Conservation (phyloP, 1,140 invertebrate genomes). For the Zaprionus ornatus region DNA sequence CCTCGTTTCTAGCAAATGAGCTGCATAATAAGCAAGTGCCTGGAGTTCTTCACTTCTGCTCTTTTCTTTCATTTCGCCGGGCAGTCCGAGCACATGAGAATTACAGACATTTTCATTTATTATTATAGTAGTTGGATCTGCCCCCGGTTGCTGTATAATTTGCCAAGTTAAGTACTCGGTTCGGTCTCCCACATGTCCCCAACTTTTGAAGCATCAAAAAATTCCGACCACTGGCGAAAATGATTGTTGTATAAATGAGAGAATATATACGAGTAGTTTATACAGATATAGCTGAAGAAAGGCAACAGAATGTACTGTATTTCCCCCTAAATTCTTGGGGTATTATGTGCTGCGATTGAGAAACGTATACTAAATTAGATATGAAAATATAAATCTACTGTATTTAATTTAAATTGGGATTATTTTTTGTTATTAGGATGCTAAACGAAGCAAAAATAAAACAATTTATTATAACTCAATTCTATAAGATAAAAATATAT, state of each 20-base stretch:
- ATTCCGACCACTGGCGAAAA: slow-evolving; percentile 58
- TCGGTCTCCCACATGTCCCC: slow-evolving; percentile 56
- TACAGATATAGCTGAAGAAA: slow-evolving; percentile 43
- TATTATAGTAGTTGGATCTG: slow-evolving; percentile 69
- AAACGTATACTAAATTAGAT: background rate
- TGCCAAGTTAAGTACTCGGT: slow-evolving; percentile 57
- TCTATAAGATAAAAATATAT: no score
- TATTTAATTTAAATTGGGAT: background rate
- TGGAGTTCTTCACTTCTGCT: slow-evolving; percentile 29
- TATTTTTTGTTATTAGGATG: background rate
- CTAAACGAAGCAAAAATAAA: no score
- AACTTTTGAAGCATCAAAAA: slow-evolving; percentile 58
- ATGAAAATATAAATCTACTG: background rate
- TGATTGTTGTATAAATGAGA: slow-evolving; percentile 45
- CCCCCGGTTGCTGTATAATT: slow-evolving; percentile 58
- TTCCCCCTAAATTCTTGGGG: slow-evolving; percentile 12
- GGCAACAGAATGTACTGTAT: slow-evolving; percentile 45
- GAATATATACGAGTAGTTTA: slow-evolving; percentile 31
- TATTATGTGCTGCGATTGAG: slow-evolving; percentile 5
- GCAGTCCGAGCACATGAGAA: slow-evolving; percentile 66
- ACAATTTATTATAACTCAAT: no score
- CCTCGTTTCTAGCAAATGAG: slow-evolving; percentile 58
- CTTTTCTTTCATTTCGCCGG: slow-evolving; percentile 27
- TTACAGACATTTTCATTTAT: slow-evolving; percentile 81
- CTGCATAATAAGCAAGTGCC: slow-evolving; percentile 75